Conservation (phyloP, 1,140 invertebrate genomes). For the Arion vulgaris region DNA sequence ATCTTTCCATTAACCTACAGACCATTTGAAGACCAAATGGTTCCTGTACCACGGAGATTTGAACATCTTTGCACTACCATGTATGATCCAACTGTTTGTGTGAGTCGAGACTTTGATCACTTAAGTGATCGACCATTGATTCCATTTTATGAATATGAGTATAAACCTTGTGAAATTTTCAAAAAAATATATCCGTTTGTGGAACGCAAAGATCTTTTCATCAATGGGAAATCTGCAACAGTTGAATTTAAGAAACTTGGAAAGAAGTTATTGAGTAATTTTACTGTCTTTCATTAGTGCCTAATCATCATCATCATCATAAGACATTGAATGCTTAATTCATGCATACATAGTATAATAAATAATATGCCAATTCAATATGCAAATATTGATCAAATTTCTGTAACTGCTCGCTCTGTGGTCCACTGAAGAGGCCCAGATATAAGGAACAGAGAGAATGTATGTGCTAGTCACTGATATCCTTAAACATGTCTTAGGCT, state of each 20-base stretch:
- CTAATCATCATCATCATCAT: no score
- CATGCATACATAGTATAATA: no score
- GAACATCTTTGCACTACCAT: neutral
- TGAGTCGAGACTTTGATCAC: constrained; percentile 37
- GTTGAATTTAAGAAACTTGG: constrained; percentile 11
- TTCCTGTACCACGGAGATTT: constrained; percentile 32
- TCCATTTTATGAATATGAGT: constrained; percentile 17
- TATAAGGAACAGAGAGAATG: no score
- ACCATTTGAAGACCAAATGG: constrained; percentile 39
- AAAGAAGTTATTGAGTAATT: constrained; percentile 37
- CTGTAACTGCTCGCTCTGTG: no score
- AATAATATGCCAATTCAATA: no score
- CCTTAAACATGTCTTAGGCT: no score
- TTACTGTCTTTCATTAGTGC: constrained; percentile 31
- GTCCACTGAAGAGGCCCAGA: no score
- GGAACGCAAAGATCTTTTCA: constrained; percentile 8
- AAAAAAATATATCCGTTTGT: constrained; percentile 42
- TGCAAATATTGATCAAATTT: no score
- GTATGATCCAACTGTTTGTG: constrained; percentile 19
- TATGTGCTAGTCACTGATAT: no score
- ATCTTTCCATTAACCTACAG: constrained; percentile 42
- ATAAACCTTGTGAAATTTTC: constrained; percentile 29
- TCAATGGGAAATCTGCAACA: constrained; percentile 5
- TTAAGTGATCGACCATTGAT: constrained; percentile 13
- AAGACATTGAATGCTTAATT: no score